These are phyloP conservation scores for Eueides isabella DNA, from an alignment of 1,140 invertebrate genomes.

Conservation along the genomic window DNA sequence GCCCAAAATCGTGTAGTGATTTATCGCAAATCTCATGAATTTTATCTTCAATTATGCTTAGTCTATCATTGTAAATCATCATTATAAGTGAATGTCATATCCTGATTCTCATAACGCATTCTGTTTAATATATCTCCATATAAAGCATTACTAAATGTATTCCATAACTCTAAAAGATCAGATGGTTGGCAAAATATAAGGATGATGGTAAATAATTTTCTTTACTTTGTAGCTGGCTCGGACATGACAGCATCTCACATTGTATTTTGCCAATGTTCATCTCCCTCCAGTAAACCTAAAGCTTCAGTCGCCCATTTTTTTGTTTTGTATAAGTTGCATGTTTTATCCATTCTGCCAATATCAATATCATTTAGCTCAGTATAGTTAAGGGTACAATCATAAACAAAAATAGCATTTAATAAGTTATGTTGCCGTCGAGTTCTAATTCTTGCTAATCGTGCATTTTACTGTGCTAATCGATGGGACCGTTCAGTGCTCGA, in stretches of 20 bases:
- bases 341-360: slow-evolving; percentile 47
- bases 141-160: slow-evolving; percentile 17
- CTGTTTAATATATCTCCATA: too few species aligned
- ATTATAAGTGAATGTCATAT: slow-evolving; percentile 46
- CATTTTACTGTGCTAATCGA: slow-evolving; percentile 43
- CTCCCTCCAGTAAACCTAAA: slow-evolving; percentile 49
- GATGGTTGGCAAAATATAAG: slow-evolving; percentile 49
- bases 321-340: slow-evolving; percentile 43
- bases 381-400: slow-evolving; percentile 42
- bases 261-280: slow-evolving; percentile 50
- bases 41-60: slow-evolving; percentile 45
- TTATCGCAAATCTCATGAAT: slow-evolving; percentile 16
- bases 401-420: slow-evolving; percentile 45
- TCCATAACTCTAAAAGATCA: too few species aligned
- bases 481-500: slow-evolving; percentile 45
- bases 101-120: slow-evolving; percentile 25
- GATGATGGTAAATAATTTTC: slow-evolving; percentile 49
- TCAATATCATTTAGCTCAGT: slow-evolving; percentile 38
- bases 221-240: slow-evolving; percentile 45
- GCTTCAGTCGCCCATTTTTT: slow-evolving; percentile 42
- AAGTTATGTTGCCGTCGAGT: slow-evolving; percentile 43
- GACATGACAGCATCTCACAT: slow-evolving; percentile 46
- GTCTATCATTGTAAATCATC: slow-evolving; percentile 45
- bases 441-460: slow-evolving; percentile 46
- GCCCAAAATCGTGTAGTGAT: slow-evolving; percentile 37